Conservation (phyloP, 2,888 invertebrate genomes). For the Chesias legatella region DNA sequence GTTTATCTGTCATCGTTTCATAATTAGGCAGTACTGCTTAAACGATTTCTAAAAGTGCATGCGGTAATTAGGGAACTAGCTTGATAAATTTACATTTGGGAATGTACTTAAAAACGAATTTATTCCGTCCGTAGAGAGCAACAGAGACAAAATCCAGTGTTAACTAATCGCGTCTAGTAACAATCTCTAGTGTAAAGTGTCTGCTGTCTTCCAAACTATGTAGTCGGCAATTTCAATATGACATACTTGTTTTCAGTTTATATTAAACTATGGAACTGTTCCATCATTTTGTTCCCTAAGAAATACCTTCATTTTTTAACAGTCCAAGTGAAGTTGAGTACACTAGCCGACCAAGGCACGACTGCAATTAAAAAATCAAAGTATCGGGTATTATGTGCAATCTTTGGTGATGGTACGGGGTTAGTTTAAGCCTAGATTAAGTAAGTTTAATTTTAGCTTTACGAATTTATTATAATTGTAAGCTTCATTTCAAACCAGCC, state of each 20-base stretch:
- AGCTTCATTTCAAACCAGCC: slow-evolving; percentile 76
- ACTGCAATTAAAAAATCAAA: slow-evolving; percentile 81
- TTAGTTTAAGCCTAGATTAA: slow-evolving; percentile 62
- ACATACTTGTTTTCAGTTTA: slow-evolving; percentile 38
- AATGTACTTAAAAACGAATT: slow-evolving; percentile 62
- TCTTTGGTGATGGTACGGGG: slow-evolving; percentile 86
- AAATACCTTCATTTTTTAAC: slow-evolving; percentile 77
- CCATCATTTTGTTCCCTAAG: slow-evolving; percentile 53
- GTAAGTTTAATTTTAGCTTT: slow-evolving; percentile 49
- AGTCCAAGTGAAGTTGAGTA: slow-evolving; percentile 58
- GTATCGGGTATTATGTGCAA: slow-evolving; percentile 93
- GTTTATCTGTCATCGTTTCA: too few relatives aligned
- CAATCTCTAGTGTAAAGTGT: slow-evolving; percentile 43
- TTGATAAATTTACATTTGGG: slow-evolving; percentile 1
- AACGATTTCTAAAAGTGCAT: slow-evolving; percentile 2
- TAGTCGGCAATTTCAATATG: slow-evolving; percentile 39
- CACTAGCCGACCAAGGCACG: slow-evolving; percentile 64
- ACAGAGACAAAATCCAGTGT: slow-evolving; percentile 37
- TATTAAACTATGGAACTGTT: slow-evolving; percentile 48
- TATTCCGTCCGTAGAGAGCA: slow-evolving; percentile 62
- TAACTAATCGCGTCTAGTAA: too few relatives aligned
- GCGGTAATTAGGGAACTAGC: slow-evolving; percentile 15
- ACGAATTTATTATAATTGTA: slow-evolving; percentile 48
- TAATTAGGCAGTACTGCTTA: too few relatives aligned
- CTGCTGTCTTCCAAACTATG: slow-evolving; percentile 68